A percentile compares a stretch with the other conserved stretches of the same genome.
phyloP scores from a whole-genome alignment of 2,888 invertebrate genomes.

The Apocheima hispidaria region DNA sequence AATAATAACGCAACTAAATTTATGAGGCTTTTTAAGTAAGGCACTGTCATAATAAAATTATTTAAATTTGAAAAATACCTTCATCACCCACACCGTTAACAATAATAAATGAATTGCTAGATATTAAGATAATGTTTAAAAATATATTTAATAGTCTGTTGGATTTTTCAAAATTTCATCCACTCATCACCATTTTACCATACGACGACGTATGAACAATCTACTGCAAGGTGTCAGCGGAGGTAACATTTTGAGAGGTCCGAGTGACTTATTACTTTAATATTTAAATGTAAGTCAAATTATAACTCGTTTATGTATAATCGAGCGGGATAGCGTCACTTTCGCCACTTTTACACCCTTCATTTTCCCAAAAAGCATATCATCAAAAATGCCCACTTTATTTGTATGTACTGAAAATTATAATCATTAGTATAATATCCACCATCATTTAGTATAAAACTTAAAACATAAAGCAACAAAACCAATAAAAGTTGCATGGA shows the following conservation, averaged over 20 bases:
- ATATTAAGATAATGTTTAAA: neutral
- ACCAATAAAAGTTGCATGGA: constrained; percentile 1
- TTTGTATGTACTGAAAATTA: neutral
- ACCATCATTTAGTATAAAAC: no score
- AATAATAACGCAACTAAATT: no score
- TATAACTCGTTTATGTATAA: neutral
- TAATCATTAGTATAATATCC: neutral
- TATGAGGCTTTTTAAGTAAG: no score
- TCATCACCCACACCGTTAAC: constrained; percentile 4
- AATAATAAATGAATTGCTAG: constrained; percentile 38
- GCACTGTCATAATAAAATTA: neutral
- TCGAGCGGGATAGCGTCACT: neutral
- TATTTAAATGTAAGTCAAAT: neutral
- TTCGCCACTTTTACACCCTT: no score
- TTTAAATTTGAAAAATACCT: neutral
- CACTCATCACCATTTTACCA: neutral
- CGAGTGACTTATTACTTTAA: neutral
- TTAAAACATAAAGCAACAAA: no score
- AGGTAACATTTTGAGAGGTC: neutral
- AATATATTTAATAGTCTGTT: neutral
- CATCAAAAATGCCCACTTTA: neutral
- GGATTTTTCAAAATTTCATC: neutral
- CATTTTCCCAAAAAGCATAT: neutral
- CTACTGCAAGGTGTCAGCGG: neutral
- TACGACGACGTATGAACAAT: neutral